Evolutionary conservation across 2,888 invertebrate species (phyloP), one percentile per base, ranked within the genome.

Genomic region (Bellardia bayeri): DNA sequence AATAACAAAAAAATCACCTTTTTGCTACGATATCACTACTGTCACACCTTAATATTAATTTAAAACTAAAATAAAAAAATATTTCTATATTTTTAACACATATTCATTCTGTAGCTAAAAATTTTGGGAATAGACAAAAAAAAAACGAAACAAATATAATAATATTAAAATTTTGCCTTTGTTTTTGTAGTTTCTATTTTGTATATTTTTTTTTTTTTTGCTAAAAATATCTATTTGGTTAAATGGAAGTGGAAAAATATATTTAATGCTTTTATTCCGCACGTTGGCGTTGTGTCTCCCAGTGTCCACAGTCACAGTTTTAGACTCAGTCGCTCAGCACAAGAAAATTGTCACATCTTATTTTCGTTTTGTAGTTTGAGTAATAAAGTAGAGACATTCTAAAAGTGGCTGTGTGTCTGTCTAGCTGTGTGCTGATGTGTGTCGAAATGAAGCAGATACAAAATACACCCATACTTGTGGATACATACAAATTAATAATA

Each of bases 31-130:
- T 88, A 82, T 83, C 92, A 92, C 92, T 91, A 92, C 92, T 91
- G 92, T 92, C 92, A 92, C 92, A 91, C 91, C 92, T 91, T 91
- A 89, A 92, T 91, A 92, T 91, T 91, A 92, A 91, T 91, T 90
- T 90, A 89, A 91, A 91, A 92, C 92, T 92, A 58, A 87, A 78
- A 78, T 45, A 78, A 78, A 78, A 76, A 82, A 45, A 33, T 45
- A 51, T 8, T 69, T 82, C 40, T 42, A 68, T 68, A 82, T 64
- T 61, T 85, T 86, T 54, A 72, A 71, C 90, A 91, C 90, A 90
- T 90, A 90, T 89, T 83, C 74, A 90, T 86, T 83, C 74, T 66
- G 54, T 56, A 45, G 71, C 75, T 61, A 49, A 79, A 85, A 75
- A 80, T 63, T 72, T 14, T 68, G 78, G 74, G 51, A 49, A 74